These are phyloP conservation scores for Platygyra sinensis DNA, from an alignment of 64 coral and sea anemone species.

Conservation along the genomic window DNA sequence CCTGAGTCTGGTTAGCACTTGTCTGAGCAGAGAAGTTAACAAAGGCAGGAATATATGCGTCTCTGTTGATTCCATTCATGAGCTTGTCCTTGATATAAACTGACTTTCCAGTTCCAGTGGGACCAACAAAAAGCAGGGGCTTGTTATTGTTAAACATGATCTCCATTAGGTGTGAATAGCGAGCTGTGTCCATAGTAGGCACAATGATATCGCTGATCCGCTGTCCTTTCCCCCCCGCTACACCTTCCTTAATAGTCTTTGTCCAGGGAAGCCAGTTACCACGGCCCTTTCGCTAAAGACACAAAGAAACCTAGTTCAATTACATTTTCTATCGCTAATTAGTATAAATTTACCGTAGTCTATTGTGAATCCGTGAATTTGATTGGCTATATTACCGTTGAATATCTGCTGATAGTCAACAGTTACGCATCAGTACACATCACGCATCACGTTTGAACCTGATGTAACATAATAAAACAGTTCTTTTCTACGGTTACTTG, in stretches of 20 bases:
- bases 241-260: conserved; percentile 83
- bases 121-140: conserved; percentile 85
- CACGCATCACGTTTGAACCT: too few species aligned
- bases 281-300: conserved; percentile 80
- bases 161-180: conserved; percentile 94
- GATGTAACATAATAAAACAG: too few species aligned
- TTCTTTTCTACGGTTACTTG: too few species aligned
- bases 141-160: conserved; percentile 95
- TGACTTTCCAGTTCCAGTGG: conserved; percentile 93
- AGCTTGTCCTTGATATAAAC: conserved; percentile 97
- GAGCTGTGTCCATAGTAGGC: conserved; percentile 98
- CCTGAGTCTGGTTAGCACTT: conserved; percentile 96
- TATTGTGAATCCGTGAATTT: too few species aligned
- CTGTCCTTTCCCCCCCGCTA: conserved; percentile 82
- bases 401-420: too few species aligned
- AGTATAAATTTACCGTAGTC: too few species aligned
- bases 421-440: too few species aligned
- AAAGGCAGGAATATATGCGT: conserved; percentile 81
- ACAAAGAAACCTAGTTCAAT: background rate
- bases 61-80: conserved; percentile 90
- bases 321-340: too few species aligned
- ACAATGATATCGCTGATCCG: conserved; percentile 97
- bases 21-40: conserved; percentile 99
- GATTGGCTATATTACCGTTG: too few species aligned
- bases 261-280: conserved; percentile 91